These are phyloP conservation scores for Tipula vernalis DNA, from an alignment of 2,888 invertebrate genomes.

Conservation along the genomic window DNA sequence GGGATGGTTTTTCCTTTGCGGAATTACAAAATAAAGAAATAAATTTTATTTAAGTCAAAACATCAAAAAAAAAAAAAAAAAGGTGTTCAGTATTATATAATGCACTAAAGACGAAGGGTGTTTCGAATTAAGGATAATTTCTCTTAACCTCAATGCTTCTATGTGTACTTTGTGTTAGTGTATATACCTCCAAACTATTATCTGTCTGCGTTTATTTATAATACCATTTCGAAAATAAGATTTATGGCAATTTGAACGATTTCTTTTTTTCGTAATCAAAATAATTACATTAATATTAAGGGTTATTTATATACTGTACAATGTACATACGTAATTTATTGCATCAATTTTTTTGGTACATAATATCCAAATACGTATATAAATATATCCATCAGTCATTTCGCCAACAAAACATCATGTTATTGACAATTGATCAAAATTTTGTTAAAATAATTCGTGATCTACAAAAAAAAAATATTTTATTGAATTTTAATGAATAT, in stretches of 20 bases:
- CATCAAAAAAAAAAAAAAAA: not conserved
- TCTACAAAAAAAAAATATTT: not conserved
- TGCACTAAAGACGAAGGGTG: not conserved
- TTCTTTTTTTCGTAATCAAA: not conserved
- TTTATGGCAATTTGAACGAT: not conserved
- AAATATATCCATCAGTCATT: not conserved
- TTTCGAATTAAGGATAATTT: slow-evolving; percentile 4
- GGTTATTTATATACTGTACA: not conserved
- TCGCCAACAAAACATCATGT: not conserved
- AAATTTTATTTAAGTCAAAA: slow-evolving; percentile 4
- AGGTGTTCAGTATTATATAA: not conserved
- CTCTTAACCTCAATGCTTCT: not conserved
- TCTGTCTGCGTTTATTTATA: not conserved
- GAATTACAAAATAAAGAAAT: not conserved
- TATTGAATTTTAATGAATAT: not conserved
- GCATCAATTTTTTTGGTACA: not conserved
- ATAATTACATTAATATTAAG: not conserved
- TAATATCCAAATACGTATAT: not conserved
- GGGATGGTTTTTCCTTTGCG: not conserved
- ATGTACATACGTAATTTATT: not conserved
- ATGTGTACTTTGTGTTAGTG: not conserved
- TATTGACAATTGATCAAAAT: not conserved
- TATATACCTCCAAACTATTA: not conserved
- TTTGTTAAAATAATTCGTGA: not conserved
- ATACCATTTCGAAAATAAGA: not conserved